A percentile compares a stretch with the other conserved stretches of the same genome.
Conservation (phyloP, 2,888 invertebrate genomes). For the Selenia dentaria region DNA sequence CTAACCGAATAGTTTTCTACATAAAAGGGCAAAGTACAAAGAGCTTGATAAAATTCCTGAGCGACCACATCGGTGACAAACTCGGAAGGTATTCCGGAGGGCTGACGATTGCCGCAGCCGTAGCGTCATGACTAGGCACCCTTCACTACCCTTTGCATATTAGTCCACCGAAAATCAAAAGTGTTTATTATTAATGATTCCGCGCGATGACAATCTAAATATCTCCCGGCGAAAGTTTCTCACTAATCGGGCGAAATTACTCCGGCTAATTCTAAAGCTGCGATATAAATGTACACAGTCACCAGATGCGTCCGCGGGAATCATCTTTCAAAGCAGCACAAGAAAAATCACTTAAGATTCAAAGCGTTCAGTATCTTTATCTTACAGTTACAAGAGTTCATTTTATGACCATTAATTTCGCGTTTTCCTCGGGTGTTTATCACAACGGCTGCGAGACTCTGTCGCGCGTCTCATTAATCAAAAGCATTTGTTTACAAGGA, state of each 20-base stretch:
- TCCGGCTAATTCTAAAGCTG: conserved; percentile 57
- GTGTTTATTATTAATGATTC: conserved; percentile 82
- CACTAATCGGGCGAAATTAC: conserved; percentile 69
- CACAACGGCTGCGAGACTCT: conserved; percentile 80
- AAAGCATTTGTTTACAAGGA: conserved; percentile 85
- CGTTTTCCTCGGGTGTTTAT: conserved; percentile 82
- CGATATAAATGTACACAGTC: conserved; percentile 72
- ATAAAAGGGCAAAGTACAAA: conserved; percentile 80
- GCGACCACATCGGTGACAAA: conserved; percentile 79
- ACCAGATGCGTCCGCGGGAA: conserved; percentile 74
- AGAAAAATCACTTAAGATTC: conserved; percentile 82
- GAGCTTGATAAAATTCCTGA: conserved; percentile 81
- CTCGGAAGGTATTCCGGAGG: conserved; percentile 76
- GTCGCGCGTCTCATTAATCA: conserved; percentile 85
- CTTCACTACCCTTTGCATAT: conserved; percentile 77
- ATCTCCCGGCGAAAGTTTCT: conserved; percentile 60
- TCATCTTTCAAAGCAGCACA: conserved; percentile 75
- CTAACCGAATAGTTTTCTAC: conserved; percentile 74
- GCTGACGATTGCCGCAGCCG: conserved; percentile 62
- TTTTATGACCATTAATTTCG: conserved; percentile 85
- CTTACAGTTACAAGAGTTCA: conserved; percentile 83
- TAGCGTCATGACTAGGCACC: conserved; percentile 62
- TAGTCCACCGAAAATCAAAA: conserved; percentile 82
- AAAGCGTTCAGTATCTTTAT: conserved; percentile 82
- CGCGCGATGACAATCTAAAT: conserved; percentile 80